A percentile compares a stretch with the other conserved stretches of the same genome.
Conservation (phyloP, 2,888 invertebrate species). For the Lasioglossum leucozonium region DNA sequence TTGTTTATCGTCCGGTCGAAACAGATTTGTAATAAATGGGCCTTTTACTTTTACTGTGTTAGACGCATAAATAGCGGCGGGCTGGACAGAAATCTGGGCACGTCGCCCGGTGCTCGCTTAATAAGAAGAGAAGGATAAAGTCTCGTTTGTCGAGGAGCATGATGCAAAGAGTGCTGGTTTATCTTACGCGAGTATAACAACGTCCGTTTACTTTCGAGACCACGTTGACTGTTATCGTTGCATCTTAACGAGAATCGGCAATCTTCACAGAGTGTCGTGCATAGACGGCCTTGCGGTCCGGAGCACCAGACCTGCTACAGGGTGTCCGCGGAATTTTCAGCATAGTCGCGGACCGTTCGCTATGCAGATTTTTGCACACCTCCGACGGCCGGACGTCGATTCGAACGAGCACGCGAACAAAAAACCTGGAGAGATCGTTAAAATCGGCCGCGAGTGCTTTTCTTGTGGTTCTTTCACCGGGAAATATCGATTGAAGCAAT, state of each 20-base stretch:
- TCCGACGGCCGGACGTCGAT: not conserved
- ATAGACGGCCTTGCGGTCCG: conserved; percentile 57
- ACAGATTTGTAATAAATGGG: conserved; percentile 59
- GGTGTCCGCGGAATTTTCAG: conserved; percentile 48
- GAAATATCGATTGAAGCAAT: not conserved
- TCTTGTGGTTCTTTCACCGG: not conserved
- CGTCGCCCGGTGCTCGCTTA: conserved; percentile 46
- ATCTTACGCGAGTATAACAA: conserved; percentile 64
- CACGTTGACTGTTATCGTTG: conserved; percentile 73
- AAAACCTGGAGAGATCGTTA: not conserved
- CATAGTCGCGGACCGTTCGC: not conserved
- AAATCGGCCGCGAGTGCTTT: not conserved
- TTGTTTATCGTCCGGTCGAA: conserved; percentile 43
- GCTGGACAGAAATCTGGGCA: conserved; percentile 56
- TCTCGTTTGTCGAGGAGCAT: conserved; percentile 64
- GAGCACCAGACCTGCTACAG: conserved; percentile 25
- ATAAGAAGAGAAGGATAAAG: conserved; percentile 61
- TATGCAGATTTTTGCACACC: not conserved
- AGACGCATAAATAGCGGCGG: conserved; percentile 39
- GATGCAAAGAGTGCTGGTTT: conserved; percentile 64
- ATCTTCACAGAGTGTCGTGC: conserved; percentile 73
- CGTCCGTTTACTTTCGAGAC: conserved; percentile 70
- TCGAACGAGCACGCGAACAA: not conserved
- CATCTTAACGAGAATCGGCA: conserved; percentile 81
- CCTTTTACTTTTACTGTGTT: conserved; percentile 54